Conservation (phyloP, 2,113 vertebrate species). For the Leptocoma aspasia region DNA sequence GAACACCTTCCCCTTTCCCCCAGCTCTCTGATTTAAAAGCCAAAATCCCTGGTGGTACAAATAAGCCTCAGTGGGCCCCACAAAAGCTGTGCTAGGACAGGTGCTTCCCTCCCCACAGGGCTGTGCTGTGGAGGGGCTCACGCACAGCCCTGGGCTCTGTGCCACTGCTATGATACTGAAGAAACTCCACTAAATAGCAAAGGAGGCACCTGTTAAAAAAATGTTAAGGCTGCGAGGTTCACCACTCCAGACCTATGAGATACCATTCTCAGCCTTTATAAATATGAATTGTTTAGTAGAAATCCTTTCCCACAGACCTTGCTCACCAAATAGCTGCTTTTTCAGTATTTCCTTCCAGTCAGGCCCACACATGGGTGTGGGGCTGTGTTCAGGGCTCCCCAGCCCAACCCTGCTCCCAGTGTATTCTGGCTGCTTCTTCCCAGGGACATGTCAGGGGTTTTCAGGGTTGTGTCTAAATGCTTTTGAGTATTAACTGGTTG, state of each 20-base stretch:
- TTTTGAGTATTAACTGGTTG: not conserved
- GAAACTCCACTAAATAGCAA: not conserved
- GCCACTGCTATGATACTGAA: not conserved
- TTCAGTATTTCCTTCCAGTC: not conserved
- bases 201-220: not conserved
- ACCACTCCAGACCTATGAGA: not conserved
- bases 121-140: not conserved
- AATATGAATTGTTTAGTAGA: not conserved
- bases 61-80: not conserved
- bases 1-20: not conserved
- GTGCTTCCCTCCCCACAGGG: fast-evolving
- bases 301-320: not conserved
- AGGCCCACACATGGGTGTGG: fast-evolving
- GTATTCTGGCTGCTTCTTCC: not conserved
- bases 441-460: fast-evolving
- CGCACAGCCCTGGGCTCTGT: not conserved
- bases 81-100: not conserved
- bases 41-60: not conserved
- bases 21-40: not conserved
- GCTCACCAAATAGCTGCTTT: not conserved
- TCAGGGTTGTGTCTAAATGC: not conserved
- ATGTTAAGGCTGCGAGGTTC: not conserved
- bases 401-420: not conserved
- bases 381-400: no score
- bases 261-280: not conserved